These are phyloP conservation scores for Hemitrygon akajei DNA, from an alignment of 2,797 vertebrate genomes.

Conservation along the genomic window DNA sequence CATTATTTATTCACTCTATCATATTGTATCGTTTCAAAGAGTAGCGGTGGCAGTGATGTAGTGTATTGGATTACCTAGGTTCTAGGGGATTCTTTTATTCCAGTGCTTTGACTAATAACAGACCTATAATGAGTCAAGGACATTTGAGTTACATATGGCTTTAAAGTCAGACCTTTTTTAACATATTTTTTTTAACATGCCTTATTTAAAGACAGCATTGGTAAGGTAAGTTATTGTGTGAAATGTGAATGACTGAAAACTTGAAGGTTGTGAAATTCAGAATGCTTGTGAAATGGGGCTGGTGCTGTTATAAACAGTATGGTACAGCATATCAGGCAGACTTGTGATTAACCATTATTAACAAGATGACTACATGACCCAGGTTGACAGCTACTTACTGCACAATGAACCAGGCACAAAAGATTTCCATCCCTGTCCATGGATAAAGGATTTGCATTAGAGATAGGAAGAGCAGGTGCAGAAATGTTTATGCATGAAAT, in stretches of 20 bases:
- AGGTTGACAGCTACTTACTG: constrained; percentile 32
- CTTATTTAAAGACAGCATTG: not conserved
- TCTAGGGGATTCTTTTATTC: not conserved
- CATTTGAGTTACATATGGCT: not conserved
- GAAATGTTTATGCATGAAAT: constrained; percentile 38
- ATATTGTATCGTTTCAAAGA: constrained; percentile 6
- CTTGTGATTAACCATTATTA: constrained; percentile 36
- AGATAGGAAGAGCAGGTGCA: constrained; percentile 36
- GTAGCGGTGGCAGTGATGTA: not conserved
- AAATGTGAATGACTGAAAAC: not conserved
- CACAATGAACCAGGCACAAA: constrained; percentile 33
- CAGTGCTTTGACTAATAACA: not conserved
- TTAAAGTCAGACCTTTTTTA: not conserved
- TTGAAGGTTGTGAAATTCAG: not conserved
- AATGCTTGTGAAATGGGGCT: not conserved
- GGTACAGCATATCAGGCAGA: not conserved
- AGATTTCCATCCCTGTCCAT: constrained; percentile 32
- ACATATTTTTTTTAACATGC: not conserved
- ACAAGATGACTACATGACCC: constrained; percentile 36
- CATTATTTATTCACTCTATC: constrained; percentile 24
- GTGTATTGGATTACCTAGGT: not conserved
- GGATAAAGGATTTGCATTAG: constrained; percentile 32
- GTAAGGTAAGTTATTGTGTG: not conserved
- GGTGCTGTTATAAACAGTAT: not conserved
- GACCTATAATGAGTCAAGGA: constrained; percentile 14